Percentiles rank a stretch among this genome's conserved stretches.
Evolutionary conservation across 2,888 invertebrate genomes (phyloP).

Genomic region (Cryptocephalus primarius): DNA sequence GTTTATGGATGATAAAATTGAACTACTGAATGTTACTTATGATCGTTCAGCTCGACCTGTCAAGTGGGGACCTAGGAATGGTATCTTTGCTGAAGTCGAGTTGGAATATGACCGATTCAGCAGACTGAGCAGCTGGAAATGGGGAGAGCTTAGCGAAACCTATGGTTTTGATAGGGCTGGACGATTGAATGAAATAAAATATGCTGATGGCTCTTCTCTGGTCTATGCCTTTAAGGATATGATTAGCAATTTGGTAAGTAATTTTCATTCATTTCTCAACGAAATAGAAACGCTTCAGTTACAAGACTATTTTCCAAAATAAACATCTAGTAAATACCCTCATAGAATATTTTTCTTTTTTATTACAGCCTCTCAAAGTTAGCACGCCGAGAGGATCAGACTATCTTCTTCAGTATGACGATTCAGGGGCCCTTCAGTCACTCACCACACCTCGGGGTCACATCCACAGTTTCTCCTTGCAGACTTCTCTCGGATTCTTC

Average conservation of each 20-base stretch:
- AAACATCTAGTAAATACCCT: neutral
- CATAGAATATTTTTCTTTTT: neutral
- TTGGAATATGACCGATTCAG: conserved; percentile 88
- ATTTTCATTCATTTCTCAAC: neutral
- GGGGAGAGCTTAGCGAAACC: conserved; percentile 84
- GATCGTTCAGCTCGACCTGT: conserved; percentile 75
- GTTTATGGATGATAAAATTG: conserved; percentile 78
- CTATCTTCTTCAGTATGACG: conserved; percentile 84
- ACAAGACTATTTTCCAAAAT: neutral
- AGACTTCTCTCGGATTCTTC: conserved; percentile 89
- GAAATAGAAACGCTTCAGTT: neutral
- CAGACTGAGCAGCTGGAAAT: conserved; percentile 79
- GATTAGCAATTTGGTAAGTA: conserved; percentile 64
- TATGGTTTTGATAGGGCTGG: conserved; percentile 87
- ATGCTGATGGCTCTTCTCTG: conserved; percentile 82
- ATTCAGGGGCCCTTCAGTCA: conserved; percentile 83
- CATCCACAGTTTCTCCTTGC: conserved; percentile 84
- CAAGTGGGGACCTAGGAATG: conserved; percentile 75
- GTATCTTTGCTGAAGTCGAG: conserved; percentile 80
- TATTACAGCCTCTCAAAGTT: conserved; percentile 72
- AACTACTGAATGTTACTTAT: conserved; percentile 76
- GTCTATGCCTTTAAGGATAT: conserved; percentile 87
- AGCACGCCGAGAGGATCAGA: conserved; percentile 89
- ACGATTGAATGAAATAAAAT: conserved; percentile 78
- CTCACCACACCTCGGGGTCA: conserved; percentile 88